phyloP scores from a whole-genome alignment of 2,113 vertebrate genomes.

The Stictonetta naevosa region DNA sequence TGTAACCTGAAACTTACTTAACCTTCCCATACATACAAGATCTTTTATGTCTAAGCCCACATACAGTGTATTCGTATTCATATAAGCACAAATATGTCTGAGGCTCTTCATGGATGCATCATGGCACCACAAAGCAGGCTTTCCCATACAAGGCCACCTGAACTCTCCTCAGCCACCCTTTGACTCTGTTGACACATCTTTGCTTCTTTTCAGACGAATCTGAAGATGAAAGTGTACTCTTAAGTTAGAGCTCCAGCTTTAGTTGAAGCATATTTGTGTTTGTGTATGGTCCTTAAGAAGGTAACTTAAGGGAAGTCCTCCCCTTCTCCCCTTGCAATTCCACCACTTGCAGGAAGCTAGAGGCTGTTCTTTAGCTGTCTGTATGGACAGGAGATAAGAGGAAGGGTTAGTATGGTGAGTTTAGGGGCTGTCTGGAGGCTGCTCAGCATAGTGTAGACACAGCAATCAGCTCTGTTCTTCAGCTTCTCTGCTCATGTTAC shows the following conservation, averaged over 20 bases:
- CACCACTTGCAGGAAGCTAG: neutral
- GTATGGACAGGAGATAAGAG: neutral
- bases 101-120: neutral
- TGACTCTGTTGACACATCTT: neutral
- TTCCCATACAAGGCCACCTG: neutral
- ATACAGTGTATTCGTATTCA: accelerated
- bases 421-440: neutral
- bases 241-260: neutral
- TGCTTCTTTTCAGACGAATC: neutral
- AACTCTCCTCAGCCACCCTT: neutral
- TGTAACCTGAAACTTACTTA: neutral
- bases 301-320: accelerated
- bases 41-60: accelerated
- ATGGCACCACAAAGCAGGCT: accelerated
- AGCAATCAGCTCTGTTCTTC: neutral
- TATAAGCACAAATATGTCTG: accelerated
- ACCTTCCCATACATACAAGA: accelerated
- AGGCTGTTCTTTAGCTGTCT: neutral
- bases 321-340: neutral
- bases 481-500: neutral
- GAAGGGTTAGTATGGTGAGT: accelerated
- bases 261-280: neutral
- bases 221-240: neutral
- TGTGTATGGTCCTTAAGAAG: neutral
- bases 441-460: neutral